phyloP scores from a whole-genome alignment of 2,888 invertebrate species.

The Hydrotaea cyrtoneurina region DNA sequence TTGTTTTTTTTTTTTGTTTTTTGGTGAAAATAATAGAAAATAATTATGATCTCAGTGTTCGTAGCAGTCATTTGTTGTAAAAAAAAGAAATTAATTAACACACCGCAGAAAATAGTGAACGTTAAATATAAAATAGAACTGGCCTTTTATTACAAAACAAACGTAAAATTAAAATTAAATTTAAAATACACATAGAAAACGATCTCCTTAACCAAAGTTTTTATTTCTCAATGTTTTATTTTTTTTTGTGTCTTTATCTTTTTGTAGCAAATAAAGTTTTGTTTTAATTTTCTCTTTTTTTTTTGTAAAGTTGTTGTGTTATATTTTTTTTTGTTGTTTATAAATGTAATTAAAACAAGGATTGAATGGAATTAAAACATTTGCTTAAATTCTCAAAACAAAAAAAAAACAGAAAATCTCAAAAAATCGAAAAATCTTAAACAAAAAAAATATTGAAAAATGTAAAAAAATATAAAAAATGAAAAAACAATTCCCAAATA shows the following conservation, averaged over 20 bases:
- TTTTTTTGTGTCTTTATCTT: conserved; percentile 28
- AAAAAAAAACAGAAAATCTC: conserved; percentile 24
- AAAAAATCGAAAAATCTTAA: conserved; percentile 41
- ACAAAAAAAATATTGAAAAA: conserved; percentile 59
- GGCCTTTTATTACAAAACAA: not conserved
- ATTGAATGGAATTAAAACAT: conserved; percentile 32
- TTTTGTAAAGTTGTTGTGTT: conserved; percentile 28
- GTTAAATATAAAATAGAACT: not conserved
- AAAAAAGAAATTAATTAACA: conserved; percentile 25
- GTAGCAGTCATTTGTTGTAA: conserved; percentile 53
- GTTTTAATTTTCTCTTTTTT: conserved; percentile 26
- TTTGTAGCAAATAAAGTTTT: conserved; percentile 37
- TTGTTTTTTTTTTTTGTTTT: too few relatives aligned
- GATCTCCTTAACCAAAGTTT: conserved; percentile 69
- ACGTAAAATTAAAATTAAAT: not conserved
- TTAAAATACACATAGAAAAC: conserved; percentile 33
- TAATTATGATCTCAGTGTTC: conserved; percentile 53
- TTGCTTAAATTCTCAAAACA: conserved; percentile 46
- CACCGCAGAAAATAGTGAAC: conserved; percentile 32
- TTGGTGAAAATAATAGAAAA: conserved; percentile 39
- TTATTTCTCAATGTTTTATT: conserved; percentile 36
- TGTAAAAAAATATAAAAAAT: conserved; percentile 66
- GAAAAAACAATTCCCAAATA: conserved; percentile 81
- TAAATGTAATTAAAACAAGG: conserved; percentile 27
- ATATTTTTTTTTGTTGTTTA: conserved; percentile 40